Percentiles rank a stretch among this genome's conserved stretches.
These are phyloP conservation scores for Epistrophe grossulariae DNA, from an alignment of 2,888 invertebrate species.

Conservation along the genomic window DNA sequence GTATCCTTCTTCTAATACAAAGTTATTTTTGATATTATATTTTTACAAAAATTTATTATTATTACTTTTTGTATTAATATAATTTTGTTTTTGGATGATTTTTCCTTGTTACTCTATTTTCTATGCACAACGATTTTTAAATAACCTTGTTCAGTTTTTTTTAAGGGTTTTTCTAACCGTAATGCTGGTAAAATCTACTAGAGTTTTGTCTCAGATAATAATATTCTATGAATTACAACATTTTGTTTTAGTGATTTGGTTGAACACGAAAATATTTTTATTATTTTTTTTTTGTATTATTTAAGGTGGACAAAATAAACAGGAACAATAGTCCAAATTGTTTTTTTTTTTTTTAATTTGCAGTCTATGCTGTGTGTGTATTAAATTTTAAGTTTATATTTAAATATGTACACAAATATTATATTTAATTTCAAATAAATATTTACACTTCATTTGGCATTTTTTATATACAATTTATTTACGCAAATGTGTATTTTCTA, in stretches of 20 bases:
- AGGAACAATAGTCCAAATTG: slow-evolving; percentile 69
- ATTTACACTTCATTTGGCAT: slow-evolving; percentile 32
- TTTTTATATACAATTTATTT: slow-evolving; percentile 19
- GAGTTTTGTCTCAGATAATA: slow-evolving; percentile 37
- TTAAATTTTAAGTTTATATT: neutral
- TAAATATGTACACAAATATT: slow-evolving; percentile 4
- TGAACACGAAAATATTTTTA: slow-evolving; percentile 38
- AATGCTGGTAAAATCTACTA: slow-evolving; percentile 30
- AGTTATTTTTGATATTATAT: neutral
- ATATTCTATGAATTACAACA: slow-evolving; percentile 29
- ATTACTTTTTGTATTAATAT: neutral
- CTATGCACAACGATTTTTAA: slow-evolving; percentile 20
- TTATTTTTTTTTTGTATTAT: neutral
- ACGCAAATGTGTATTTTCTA: slow-evolving; percentile 8
- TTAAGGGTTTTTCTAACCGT: neutral
- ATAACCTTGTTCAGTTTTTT: neutral
- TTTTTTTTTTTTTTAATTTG: slow-evolving; percentile 9
- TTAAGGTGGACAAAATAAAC: slow-evolving; percentile 54
- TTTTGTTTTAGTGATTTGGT: slow-evolving; percentile 12
- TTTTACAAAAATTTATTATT: neutral
- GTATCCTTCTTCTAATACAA: neutral
- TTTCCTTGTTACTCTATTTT: slow-evolving; percentile 1
- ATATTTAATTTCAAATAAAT: neutral
- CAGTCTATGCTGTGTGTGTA: slow-evolving; percentile 32
- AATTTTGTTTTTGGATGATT: too few species aligned